phyloP scores from a whole-genome alignment of 2,888 invertebrate species.

The Pristionchus fissidentatus region DNA sequence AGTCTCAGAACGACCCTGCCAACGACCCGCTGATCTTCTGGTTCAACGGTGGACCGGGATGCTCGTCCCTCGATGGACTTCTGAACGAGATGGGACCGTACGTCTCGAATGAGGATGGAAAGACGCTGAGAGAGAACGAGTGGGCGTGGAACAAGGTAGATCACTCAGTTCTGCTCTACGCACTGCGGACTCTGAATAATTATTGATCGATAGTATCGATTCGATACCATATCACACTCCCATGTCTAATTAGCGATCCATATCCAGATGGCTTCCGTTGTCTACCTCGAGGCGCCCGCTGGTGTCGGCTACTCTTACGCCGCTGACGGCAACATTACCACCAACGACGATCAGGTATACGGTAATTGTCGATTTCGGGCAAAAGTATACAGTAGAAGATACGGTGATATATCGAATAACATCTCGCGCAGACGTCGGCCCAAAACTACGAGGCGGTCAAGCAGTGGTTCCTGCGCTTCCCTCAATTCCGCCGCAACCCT shows the following conservation, averaged over 20 bases:
- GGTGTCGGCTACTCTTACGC: conserved; percentile 78
- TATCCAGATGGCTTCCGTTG: conserved; percentile 77
- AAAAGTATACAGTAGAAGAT: not conserved
- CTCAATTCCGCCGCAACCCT: conserved; percentile 77
- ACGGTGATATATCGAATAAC: not conserved
- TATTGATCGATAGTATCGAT: not conserved
- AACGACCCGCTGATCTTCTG: conserved; percentile 67
- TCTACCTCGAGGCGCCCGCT: conserved; percentile 79
- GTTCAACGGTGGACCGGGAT: conserved; percentile 68
- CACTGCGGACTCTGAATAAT: not conserved
- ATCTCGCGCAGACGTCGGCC: conserved; percentile 72
- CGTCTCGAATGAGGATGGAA: conserved; percentile 70
- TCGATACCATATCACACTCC: no score
- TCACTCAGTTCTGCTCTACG: conserved; percentile 6
- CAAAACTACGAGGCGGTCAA: conserved; percentile 78
- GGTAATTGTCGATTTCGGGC: no score
- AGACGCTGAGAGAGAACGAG: conserved; percentile 71
- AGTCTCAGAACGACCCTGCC: conserved; percentile 20
- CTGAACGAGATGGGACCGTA: conserved; percentile 76
- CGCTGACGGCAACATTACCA: conserved; percentile 75
- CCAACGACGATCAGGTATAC: conserved; percentile 72
- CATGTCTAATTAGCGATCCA: not conserved
- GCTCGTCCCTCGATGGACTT: conserved; percentile 56
- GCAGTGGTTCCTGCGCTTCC: conserved; percentile 76
- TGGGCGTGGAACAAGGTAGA: conserved; percentile 75